Conservation (phyloP, 1,140 invertebrate species). For the Danaus plexippus region DNA sequence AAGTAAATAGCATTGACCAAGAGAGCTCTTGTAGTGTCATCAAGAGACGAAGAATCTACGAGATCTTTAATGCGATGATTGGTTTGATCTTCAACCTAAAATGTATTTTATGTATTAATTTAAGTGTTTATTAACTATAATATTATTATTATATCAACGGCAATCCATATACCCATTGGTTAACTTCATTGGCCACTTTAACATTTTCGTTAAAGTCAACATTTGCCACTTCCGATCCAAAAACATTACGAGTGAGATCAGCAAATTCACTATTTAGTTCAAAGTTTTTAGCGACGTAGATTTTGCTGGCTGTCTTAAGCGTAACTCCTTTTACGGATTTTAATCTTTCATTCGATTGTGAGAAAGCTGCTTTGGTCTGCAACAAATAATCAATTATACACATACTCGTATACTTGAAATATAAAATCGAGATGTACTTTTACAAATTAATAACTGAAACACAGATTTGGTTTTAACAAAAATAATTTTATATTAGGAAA, state of each 20-base stretch:
- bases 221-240: constrained; percentile 34
- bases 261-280: constrained; percentile 28
- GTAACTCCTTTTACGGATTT: constrained; percentile 26
- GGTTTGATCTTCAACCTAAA: constrained; percentile 78
- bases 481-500: too few relatives aligned
- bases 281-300: constrained; percentile 27
- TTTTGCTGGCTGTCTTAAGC: constrained; percentile 27
- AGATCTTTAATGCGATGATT: constrained; percentile 80
- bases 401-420: too few relatives aligned
- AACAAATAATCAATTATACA: not conserved
- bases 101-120: constrained; percentile 6
- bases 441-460: too few relatives aligned
- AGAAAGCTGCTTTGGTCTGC: constrained; percentile 27
- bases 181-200: constrained; percentile 42
- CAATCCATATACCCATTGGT: constrained; percentile 67
- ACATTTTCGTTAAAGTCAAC: constrained; percentile 37
- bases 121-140: not conserved
- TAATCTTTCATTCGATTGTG: constrained; percentile 20
- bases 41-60: constrained; percentile 69
- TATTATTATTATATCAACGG: constrained; percentile 6
- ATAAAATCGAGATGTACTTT: too few relatives aligned
- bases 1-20: constrained; percentile 68
- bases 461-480: too few relatives aligned
- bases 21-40: constrained; percentile 73
- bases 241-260: constrained; percentile 19